These are phyloP conservation scores for Conus canariensis DNA, from an alignment of 2,888 invertebrate genomes.

Conservation along the genomic window DNA sequence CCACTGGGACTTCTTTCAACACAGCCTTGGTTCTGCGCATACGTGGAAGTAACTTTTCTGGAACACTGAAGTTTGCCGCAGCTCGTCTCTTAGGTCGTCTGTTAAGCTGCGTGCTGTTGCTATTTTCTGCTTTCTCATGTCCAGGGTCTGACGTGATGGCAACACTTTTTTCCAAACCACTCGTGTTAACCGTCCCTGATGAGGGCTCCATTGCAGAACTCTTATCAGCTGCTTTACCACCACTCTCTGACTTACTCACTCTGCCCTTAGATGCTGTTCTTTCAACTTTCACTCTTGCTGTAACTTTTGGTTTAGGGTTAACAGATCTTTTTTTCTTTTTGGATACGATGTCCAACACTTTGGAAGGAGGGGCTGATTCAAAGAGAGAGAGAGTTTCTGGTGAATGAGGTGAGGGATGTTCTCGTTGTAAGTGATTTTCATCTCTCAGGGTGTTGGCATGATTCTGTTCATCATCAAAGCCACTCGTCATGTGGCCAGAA, in stretches of 20 bases:
- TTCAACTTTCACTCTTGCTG: neutral
- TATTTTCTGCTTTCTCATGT: neutral
- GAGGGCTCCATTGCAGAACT: neutral
- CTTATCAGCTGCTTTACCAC: neutral
- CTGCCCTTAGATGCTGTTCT: neutral
- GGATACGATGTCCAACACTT: neutral
- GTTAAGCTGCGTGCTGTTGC: neutral
- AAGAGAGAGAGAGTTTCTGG: neutral
- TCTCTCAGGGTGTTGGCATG: neutral
- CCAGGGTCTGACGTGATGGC: neutral
- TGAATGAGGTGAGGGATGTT: neutral
- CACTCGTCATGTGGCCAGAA: neutral
- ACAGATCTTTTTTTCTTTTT: neutral
- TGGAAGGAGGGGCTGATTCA: neutral
- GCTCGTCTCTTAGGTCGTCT: conserved; percentile 23
- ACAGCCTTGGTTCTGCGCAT: conserved; percentile 21
- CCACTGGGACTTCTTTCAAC: neutral
- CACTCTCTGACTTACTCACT: neutral
- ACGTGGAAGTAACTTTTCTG: conserved; percentile 29
- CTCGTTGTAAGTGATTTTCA: neutral
- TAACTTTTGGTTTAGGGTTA: neutral
- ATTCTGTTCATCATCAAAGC: neutral
- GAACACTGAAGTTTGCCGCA: conserved; percentile 28
- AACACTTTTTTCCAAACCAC: neutral
- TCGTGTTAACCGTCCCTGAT: neutral